Conservation (phyloP, 2,888 invertebrate genomes). For the Drepana falcataria region DNA sequence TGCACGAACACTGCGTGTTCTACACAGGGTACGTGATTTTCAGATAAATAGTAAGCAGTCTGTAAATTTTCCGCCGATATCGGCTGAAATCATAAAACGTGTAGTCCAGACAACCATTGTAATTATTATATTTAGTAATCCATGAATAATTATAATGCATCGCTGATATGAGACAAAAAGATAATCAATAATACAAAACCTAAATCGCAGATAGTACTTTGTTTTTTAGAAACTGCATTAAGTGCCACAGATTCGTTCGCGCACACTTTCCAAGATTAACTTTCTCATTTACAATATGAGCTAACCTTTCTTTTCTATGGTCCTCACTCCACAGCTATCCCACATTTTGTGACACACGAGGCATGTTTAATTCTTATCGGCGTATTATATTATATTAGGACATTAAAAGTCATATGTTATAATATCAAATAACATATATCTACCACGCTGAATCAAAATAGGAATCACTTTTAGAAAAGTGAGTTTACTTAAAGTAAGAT, state of each 20-base stretch:
- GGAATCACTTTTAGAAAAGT: no score
- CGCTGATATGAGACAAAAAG: no score
- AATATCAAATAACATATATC: no score
- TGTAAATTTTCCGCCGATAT: background rate
- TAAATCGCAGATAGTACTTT: slow-evolving; percentile 13
- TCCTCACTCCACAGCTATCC: slow-evolving; percentile 51
- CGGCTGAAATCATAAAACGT: background rate
- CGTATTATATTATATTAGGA: no score
- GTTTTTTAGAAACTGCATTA: slow-evolving; percentile 58
- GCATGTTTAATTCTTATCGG: background rate
- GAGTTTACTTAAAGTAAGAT: no score
- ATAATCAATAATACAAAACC: no score
- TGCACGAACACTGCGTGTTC: background rate
- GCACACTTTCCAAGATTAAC: slow-evolving; percentile 75
- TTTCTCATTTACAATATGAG: slow-evolving; percentile 72
- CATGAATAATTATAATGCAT: no score
- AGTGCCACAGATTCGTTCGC: slow-evolving; percentile 57
- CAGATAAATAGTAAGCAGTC: background rate
- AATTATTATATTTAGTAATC: no score
- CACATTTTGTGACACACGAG: slow-evolving; percentile 1
- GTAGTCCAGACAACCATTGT: no score
- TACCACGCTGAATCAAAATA: no score
- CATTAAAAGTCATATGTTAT: no score
- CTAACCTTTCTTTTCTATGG: slow-evolving; percentile 72
- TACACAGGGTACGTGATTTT: background rate